A percentile compares a stretch with the other conserved stretches of the same genome.
Evolutionary conservation across 2,888 invertebrate species (phyloP).

Genomic region (Caenorhabditis macrosperma): DNA sequence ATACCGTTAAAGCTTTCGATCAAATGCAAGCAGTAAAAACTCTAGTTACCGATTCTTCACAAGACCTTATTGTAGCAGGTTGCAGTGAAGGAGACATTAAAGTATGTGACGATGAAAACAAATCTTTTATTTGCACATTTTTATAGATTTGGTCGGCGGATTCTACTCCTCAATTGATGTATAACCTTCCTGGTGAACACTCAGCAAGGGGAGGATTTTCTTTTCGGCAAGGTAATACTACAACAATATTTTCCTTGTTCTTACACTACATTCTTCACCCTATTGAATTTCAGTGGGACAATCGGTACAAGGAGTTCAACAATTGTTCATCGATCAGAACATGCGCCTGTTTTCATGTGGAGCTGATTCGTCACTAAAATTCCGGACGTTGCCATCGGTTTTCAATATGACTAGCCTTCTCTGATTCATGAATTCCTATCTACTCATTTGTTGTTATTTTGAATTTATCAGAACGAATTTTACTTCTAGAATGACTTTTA

Average conservation of each 20-base stretch:
- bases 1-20: slow-evolving; percentile 83
- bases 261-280: too few relatives aligned
- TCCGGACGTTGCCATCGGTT: slow-evolving; percentile 64
- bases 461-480: too few relatives aligned
- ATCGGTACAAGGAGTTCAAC: slow-evolving; percentile 86
- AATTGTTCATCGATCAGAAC: slow-evolving; percentile 91
- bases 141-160: slow-evolving; percentile 91
- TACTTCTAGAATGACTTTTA: too few relatives aligned
- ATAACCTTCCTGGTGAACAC: slow-evolving; percentile 94
- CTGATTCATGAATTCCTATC: slow-evolving; percentile 16
- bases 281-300: slow-evolving; percentile 60
- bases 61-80: slow-evolving; percentile 96
- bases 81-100: slow-evolving; percentile 84
- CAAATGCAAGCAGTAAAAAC: slow-evolving; percentile 96
- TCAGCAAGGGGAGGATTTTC: slow-evolving; percentile 89
- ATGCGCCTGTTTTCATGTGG: slow-evolving; percentile 97
- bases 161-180: slow-evolving; percentile 88
- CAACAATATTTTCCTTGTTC: too few relatives aligned
- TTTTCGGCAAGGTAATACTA: slow-evolving; percentile 95
- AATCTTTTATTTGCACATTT: neutral
- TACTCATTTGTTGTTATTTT: neutral
- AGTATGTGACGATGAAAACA: slow-evolving; percentile 77
- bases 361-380: slow-evolving; percentile 86
- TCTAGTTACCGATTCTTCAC: slow-evolving; percentile 92
- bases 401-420: slow-evolving; percentile 61